Conservation (phyloP, 2,113 vertebrate species). For the Pelusios castaneus region DNA sequence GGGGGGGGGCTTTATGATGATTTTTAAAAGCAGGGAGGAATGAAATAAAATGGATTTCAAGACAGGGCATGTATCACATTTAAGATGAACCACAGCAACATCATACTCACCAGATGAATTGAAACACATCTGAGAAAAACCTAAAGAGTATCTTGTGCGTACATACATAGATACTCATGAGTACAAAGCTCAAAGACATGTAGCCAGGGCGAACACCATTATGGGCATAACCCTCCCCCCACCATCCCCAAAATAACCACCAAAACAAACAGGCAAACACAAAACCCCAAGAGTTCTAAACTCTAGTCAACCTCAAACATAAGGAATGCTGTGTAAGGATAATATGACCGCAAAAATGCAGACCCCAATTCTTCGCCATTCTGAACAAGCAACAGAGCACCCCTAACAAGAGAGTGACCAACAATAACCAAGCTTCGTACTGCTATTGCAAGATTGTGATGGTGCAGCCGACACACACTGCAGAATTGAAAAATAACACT, state of each 20-base stretch:
- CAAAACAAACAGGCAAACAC: background rate
- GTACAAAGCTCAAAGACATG: fast-evolving
- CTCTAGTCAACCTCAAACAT: background rate
- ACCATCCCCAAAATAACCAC: too few relatives aligned
- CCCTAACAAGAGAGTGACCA: background rate
- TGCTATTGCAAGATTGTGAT: background rate
- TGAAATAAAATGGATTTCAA: background rate
- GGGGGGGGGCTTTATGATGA: background rate
- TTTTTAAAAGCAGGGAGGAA: background rate
- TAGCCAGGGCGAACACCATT: fast-evolving
- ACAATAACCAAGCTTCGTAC: background rate
- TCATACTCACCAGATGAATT: fast-evolving
- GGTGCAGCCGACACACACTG: background rate
- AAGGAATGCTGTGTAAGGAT: background rate
- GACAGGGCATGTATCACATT: background rate
- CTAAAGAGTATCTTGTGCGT: background rate
- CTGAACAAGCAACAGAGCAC: background rate
- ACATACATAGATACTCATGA: fast-evolving
- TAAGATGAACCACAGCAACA: background rate
- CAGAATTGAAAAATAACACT: background rate
- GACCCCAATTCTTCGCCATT: background rate
- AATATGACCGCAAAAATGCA: background rate
- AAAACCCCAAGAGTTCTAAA: background rate
- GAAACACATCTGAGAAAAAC: background rate
- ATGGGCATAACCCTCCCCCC: background rate